Evolutionary conservation across 2,113 vertebrate species (phyloP).

Genomic region (human): GRCh38 chr6:82686501-82687000

Average conservation of each 20-base stretch:
- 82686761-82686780: slow-evolving; percentile 71
- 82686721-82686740: slow-evolving; percentile 72
- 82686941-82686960: slow-evolving; percentile 51
- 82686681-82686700: slow-evolving; percentile 52
- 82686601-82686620: not conserved
- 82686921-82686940: slow-evolving; percentile 49
- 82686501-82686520: not conserved
- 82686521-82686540: not conserved
- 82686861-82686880: slow-evolving; percentile 41
- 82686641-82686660: slow-evolving; percentile 65
- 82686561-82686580: slow-evolving; percentile 31
- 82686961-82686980: not conserved
- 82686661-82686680: slow-evolving; percentile 18
- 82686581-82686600: not conserved
- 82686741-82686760: slow-evolving; percentile 80
- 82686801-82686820: slow-evolving; percentile 42
- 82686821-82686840: slow-evolving; percentile 70
- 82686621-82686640: slow-evolving; percentile 7
- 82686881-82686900: slow-evolving; percentile 75
- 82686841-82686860: slow-evolving; percentile 69
- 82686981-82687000: slow-evolving; percentile 32
- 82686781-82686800: slow-evolving; percentile 59
- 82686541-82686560: slow-evolving; percentile 13
- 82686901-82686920: slow-evolving; percentile 67
- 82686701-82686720: slow-evolving; percentile 59